These are phyloP conservation scores for Tapirus terrestris DNA, from an alignment of 2,113 vertebrate species.

Conservation along the genomic window DNA sequence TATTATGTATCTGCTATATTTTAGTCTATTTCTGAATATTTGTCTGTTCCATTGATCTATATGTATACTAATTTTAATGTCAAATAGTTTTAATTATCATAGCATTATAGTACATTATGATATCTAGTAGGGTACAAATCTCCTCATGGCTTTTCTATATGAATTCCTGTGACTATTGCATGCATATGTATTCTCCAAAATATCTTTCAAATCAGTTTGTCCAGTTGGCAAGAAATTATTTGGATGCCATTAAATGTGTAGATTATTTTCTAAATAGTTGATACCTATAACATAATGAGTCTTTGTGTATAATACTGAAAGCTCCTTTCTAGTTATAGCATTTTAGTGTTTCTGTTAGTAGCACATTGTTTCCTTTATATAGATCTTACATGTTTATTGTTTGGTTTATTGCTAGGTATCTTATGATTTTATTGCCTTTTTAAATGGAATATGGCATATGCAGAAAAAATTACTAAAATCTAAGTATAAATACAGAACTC, in stretches of 20 bases:
- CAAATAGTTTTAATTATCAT: not conserved
- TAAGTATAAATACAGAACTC: constrained; percentile 18
- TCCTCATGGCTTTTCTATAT: not conserved
- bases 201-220: not conserved
- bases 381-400: not conserved
- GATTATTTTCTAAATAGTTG: not conserved
- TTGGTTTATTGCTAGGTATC: not conserved
- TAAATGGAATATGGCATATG: not conserved
- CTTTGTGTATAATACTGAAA: not conserved
- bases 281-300: not conserved
- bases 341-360: constrained; percentile 15
- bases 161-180: not conserved
- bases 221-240: not conserved
- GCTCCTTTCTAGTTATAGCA: not conserved
- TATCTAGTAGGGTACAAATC: not conserved
- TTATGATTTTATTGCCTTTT: not conserved
- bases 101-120: not conserved
- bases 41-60: not conserved
- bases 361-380: not conserved
- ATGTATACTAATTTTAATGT: not conserved
- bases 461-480: not conserved
- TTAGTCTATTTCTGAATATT: not conserved
- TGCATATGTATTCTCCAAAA: not conserved
- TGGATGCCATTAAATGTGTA: not conserved
- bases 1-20: not conserved